Evolutionary conservation across 2,797 vertebrate genomes (phyloP).

Genomic region (Hapalemur alaotrensis): DNA sequence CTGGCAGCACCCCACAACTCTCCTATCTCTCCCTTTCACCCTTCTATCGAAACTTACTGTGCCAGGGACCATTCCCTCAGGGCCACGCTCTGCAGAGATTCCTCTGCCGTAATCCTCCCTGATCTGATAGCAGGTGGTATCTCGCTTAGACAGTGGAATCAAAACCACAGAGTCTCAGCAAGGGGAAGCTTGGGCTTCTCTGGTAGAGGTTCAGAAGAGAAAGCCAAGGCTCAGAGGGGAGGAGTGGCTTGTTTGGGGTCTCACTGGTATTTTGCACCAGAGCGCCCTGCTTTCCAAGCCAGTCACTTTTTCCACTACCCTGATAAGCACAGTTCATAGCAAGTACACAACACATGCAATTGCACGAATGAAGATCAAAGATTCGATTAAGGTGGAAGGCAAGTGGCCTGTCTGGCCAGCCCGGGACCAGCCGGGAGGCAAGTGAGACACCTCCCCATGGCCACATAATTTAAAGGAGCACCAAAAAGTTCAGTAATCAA

Average conservation of each 20-base stretch:
- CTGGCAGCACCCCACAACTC: neutral
- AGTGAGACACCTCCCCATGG: accelerated
- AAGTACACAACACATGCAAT: neutral
- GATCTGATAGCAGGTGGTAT: neutral
- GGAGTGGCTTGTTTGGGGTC: neutral
- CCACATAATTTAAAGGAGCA: neutral
- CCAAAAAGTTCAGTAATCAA: neutral
- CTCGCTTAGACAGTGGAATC: neutral
- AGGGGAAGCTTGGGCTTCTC: neutral
- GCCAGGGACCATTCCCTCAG: neutral
- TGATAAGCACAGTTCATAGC: neutral
- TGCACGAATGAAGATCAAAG: neutral
- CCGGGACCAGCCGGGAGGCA: too few relatives aligned
- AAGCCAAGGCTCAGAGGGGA: neutral
- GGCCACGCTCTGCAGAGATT: neutral
- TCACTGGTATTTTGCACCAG: neutral
- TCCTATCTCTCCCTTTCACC: neutral
- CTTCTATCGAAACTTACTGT: neutral
- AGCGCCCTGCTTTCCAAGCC: neutral
- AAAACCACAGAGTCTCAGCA: neutral
- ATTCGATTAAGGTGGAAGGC: neutral
- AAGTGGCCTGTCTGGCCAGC: neutral
- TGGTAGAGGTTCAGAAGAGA: neutral
- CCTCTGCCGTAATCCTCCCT: too few relatives aligned
- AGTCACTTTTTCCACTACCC: neutral